A percentile compares a stretch with the other conserved stretches of the same genome.
Evolutionary conservation across 2,888 invertebrate species (phyloP).

Genomic region (Ophioninae sp.): DNA sequence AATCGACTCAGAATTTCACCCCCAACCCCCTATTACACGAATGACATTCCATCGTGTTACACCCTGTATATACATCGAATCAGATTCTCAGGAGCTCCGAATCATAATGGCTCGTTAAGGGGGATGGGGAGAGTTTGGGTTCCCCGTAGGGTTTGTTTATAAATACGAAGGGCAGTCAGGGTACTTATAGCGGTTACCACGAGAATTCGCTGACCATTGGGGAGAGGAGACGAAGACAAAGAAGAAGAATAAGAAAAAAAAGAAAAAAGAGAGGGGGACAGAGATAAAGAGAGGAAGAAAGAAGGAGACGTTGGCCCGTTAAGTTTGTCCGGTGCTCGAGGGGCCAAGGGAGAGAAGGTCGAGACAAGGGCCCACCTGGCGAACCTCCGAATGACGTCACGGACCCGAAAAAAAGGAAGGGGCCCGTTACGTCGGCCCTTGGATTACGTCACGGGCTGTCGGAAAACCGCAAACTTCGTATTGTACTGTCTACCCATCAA

Average conservation of each 20-base stretch:
- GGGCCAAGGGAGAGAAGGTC: constrained; percentile 34
- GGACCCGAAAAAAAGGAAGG: constrained; percentile 46
- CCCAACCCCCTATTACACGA: too few species aligned
- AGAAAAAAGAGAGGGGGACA: constrained; percentile 6
- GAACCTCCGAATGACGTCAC: constrained; percentile 69
- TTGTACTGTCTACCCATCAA: constrained; percentile 62
- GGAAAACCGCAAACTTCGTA: constrained; percentile 36
- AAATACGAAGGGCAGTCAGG: constrained; percentile 59
- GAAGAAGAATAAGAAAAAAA: constrained; percentile 29
- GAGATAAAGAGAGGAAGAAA: constrained; percentile 9
- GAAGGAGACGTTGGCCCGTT: constrained; percentile 26
- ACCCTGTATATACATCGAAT: not conserved
- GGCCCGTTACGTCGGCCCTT: constrained; percentile 69
- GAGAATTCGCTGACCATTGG: constrained; percentile 45
- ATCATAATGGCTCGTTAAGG: constrained; percentile 60
- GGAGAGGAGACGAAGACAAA: constrained; percentile 23
- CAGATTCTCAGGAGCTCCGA: constrained; percentile 39
- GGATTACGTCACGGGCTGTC: constrained; percentile 70
- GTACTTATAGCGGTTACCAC: constrained; percentile 17
- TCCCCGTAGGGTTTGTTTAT: constrained; percentile 67
- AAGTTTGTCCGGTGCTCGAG: constrained; percentile 41
- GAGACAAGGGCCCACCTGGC: constrained; percentile 58
- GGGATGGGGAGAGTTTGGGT: constrained; percentile 54
- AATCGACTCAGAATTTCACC: too few species aligned
- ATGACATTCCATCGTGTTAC: not conserved